Percentiles rank a stretch among this genome's conserved stretches.
Conservation (phyloP, 2,113 vertebrate genomes). For the Hemiprocne comata region DNA sequence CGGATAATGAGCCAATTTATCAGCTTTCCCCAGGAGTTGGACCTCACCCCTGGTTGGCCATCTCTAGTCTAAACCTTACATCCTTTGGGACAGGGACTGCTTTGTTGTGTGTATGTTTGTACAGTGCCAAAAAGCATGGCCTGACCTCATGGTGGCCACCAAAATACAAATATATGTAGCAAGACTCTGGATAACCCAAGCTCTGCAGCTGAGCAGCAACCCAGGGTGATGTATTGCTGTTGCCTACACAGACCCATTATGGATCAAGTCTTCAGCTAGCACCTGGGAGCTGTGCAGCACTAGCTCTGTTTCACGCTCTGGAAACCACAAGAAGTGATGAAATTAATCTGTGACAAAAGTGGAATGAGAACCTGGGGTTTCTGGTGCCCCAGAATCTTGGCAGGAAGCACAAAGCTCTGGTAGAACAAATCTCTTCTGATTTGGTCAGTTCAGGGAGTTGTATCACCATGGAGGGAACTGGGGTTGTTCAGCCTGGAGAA, state of each 20-base stretch:
- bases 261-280: background rate
- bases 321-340: background rate
- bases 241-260: background rate
- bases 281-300: background rate
- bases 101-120: background rate
- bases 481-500: too few relatives aligned
- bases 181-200: background rate
- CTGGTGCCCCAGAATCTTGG: background rate
- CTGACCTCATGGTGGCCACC: background rate
- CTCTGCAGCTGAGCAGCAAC: background rate
- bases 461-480: background rate
- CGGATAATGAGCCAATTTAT: background rate
- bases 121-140: background rate
- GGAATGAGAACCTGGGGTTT: background rate
- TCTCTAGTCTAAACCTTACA: background rate
- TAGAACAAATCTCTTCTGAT: background rate
- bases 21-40: background rate
- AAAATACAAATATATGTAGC: background rate
- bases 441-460: fast-evolving
- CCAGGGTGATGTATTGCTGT: background rate
- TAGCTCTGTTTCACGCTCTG: background rate
- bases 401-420: background rate
- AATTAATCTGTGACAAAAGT: background rate
- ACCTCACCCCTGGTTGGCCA: background rate
- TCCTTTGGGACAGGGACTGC: background rate